Evolutionary conservation across 2,113 vertebrate genomes (phyloP), one percentile per base, ranked within the genome.

Genomic region (Cyprinodon variegatus): DNA sequence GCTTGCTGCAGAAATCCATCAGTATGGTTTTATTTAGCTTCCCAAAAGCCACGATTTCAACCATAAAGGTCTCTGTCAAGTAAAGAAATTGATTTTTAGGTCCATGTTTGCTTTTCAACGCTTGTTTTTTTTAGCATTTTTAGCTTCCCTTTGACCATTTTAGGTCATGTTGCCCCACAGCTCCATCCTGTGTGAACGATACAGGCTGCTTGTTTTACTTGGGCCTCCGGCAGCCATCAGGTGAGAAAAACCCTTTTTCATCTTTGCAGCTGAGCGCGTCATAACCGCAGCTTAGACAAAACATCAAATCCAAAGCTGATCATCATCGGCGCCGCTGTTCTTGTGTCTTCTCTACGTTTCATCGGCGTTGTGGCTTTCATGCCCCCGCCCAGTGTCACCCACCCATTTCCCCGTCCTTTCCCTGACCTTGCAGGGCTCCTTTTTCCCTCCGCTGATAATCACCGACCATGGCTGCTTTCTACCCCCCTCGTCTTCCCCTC

Each of bases 241-340:
- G 68, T 67, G 36, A 73, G 75, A 46, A 13, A 48, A 65, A 68
- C 29, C 48, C 74, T 79, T 72, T 86, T 81, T 84, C 79, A 80
- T 78, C 82, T 88, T 73, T 81, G 71, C 70, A 83, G 79, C 76
- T 48, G 86, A 81, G 88, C 84, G 81, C 80, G 81, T 84, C 81
- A 60, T 74, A 83, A 88, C 86, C 12, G 37, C 79, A 8, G 76
- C 74, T 13, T 84, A 93, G 90, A 90, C 90, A 89, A 88, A 93
- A 93, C 89, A 93, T 50, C 83, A 61, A 61, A 80, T 73, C 83
- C 77, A 78, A 71, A 75, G 79, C 76, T 59, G 77, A 85, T 85
- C 69, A 0, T 85, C 88, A 90, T 92, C 88, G 91, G 92, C 88
- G 86, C 62, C 20, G 7, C 46, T 70, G 48, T 67, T 45, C 61